Evolutionary conservation across 2,888 invertebrate genomes (phyloP), one percentile per base, ranked within the genome.

Genomic region (Hypomecis punctinalis): DNA sequence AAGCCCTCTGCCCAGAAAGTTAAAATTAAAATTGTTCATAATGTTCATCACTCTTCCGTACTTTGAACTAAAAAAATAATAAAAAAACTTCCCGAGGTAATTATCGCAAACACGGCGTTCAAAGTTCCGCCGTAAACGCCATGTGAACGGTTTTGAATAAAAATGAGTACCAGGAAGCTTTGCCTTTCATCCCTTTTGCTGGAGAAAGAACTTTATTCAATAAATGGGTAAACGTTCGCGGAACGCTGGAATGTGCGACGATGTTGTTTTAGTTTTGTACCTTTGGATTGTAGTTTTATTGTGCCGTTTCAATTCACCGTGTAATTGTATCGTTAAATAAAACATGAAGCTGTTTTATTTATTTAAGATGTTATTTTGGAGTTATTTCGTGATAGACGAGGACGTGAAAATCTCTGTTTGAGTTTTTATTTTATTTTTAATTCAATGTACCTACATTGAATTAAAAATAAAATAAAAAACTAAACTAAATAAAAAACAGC

Each of bases 101-200:
- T 81, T 81, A 81, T 75, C 69, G 46, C 74, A 72, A 63, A 72
- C 70, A 70, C 68, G 69, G 70, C 69, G 57, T 68, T 66, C 71
- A 76, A 82, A 84, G 73, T 84, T 82, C 61, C 66, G 59, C 73
- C 76, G 76, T 82, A 83, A 82, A 80, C 80, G 76, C 78, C 76
- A 78, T 80, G 74, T 76, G 76, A 81, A 83, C 78, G 69, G 75
- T 67, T 80, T 81, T 82, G 79, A 83, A 83, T 80, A 79, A 77
- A 77, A 79, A 78, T 79, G 77, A 80, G 75, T 48, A 49, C 60
- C 42, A 69, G 67, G 59, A 49, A 52, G 43, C 70, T 61, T 58
- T 74, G 71, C 69, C 69, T 69, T 59, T 66, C 66, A 68, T 63
- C 64, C 68, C 68, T 33, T 65, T 61, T 39, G 43, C 40, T 52